Evolutionary conservation across 2,797 vertebrate species (phyloP).

Genomic region (Ciconia nigra): DNA sequence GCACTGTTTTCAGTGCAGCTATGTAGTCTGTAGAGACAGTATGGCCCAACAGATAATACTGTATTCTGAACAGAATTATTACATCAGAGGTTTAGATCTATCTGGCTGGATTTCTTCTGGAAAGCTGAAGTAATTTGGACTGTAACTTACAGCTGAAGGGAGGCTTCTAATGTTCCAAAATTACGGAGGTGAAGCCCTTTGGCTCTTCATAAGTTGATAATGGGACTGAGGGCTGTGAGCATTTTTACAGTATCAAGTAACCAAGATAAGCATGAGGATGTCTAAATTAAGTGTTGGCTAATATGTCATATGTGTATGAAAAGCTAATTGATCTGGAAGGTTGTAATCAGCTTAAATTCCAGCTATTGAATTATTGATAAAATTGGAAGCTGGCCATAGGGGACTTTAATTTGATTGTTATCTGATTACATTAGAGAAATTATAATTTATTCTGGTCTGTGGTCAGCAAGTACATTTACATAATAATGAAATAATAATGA

Average conservation of each 20-base stretch:
- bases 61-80: background rate
- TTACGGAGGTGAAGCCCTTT: background rate
- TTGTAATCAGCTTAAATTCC: conserved; percentile 23
- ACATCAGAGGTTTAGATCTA: background rate
- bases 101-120: background rate
- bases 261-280: background rate
- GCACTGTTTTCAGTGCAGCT: background rate
- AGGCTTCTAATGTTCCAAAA: background rate
- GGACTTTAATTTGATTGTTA: background rate
- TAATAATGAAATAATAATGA: background rate
- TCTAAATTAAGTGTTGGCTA: conserved; percentile 1
- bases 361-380: conserved; percentile 22
- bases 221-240: background rate
- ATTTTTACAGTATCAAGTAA: background rate
- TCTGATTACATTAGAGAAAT: background rate
- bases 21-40: background rate
- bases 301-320: background rate
- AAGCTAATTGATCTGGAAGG: conserved; percentile 10
- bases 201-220: background rate
- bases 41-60: background rate
- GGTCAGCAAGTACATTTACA: background rate
- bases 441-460: background rate
- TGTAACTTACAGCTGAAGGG: background rate
- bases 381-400: background rate
- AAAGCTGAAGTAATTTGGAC: background rate